Percentiles rank a stretch among this genome's conserved stretches.
Evolutionary conservation across 2,888 invertebrate species (phyloP).

Genomic region (Dryocosmus kuriphilus): DNA sequence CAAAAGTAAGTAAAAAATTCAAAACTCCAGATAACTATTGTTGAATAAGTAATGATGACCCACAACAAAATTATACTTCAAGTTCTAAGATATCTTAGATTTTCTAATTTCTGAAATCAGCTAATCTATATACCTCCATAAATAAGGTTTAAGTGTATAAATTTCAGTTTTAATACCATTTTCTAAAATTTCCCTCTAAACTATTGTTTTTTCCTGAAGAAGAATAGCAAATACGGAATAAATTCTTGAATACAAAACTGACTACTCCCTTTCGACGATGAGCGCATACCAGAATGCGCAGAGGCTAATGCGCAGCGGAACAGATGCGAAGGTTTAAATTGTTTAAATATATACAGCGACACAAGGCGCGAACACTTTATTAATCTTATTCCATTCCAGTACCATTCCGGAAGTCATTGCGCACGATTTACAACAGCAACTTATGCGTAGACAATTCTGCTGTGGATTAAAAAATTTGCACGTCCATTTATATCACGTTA

Average conservation of each 20-base stretch:
- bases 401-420: conserved; percentile 63
- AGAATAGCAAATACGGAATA: not conserved
- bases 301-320: conserved; percentile 41
- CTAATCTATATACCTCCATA: no score
- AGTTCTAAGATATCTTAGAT: no score
- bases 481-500: not conserved
- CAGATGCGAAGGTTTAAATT: conserved; percentile 56
- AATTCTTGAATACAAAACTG: not conserved
- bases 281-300: conserved; percentile 24
- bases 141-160: no score
- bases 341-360: conserved; percentile 60
- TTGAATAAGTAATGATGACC: no score
- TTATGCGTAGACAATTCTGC: conserved; percentile 51
- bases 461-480: not conserved
- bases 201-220: not conserved
- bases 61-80: no score
- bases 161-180: not conserved
- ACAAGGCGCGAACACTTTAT: conserved; percentile 48
- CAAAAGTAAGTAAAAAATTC: no score
- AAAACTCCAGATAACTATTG: no score
- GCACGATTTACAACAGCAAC: conserved; percentile 56
- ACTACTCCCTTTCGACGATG: not conserved
- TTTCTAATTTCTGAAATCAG: no score
- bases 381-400: conserved; percentile 65
- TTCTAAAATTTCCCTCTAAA: not conserved